Base-by-base conservation (phyloP, 2,888 invertebrate genomes). In the Crepidodera aurea region DNA sequence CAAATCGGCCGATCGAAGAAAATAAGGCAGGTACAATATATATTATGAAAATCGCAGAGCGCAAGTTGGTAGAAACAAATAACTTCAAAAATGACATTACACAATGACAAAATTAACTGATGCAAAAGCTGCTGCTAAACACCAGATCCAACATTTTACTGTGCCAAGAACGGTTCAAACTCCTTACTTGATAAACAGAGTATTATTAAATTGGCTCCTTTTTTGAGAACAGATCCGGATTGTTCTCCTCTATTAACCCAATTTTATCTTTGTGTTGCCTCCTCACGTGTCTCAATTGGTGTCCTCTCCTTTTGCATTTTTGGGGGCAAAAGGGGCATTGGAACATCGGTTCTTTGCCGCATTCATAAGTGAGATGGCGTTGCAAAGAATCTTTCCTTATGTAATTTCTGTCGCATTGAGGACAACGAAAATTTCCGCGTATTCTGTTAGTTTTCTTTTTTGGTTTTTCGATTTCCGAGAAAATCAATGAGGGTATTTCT, bases 351-450 rank as follows among this genome's bases (percentile, higher is more conserved):
- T 86, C 86, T 77, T 87, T 88, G 69, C 87, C 87, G 77, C 92
- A 93, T 78, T 92, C 92, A 81, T 90, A 89, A 75, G 88, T 88
- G 74, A 89, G 84, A 79, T 92, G 92, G 60, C 92, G 85, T 77
- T 89, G 90, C 62, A 92, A 81, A n/a, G 90, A 91, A 69, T 90
- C 89, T 77, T 90, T 90, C 78, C 89, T 85, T 77, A 88, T 88
- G 84, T 93, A 94, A 64, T 87, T 87, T 80, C 92, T 91, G 59
- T 90, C 89, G 79, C 93, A 94, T 70, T 85, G 85, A 66, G 84
- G 84, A 81, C 90, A 90, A 84, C 74, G 76, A 84, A 85, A 71
- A 15, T 63, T 62, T 0, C 81, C 81, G 40, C 75, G 73, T 40
- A 79, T 78, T 63, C 80, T 69, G 64, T 74, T 73, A 29, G 74